A percentile compares a stretch with the other conserved stretches of the same genome.
These are phyloP conservation scores for Eucriotettix oculatus DNA, from an alignment of 2,888 invertebrate genomes.

Conservation along the genomic window DNA sequence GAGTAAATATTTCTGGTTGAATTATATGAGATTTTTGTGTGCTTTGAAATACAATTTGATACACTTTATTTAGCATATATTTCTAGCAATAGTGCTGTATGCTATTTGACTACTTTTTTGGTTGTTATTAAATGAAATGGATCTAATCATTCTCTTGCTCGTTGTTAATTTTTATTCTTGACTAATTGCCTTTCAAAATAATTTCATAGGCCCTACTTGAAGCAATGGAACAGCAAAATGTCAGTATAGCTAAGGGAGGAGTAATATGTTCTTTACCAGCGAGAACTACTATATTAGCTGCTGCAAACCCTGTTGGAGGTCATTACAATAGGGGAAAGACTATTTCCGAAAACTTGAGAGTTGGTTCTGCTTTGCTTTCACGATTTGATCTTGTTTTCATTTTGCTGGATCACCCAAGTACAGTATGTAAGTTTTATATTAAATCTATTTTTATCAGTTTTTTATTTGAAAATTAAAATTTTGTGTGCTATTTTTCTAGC, in stretches of 20 bases:
- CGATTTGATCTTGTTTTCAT: slow-evolving; percentile 89
- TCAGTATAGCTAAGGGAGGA: slow-evolving; percentile 83
- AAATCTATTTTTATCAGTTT: not conserved
- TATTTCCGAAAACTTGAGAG: slow-evolving; percentile 74
- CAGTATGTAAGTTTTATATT: slow-evolving; percentile 29
- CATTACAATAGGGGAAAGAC: slow-evolving; percentile 78
- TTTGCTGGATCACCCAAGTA: slow-evolving; percentile 70
- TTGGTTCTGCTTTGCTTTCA: slow-evolving; percentile 70
- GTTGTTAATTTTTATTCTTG: slow-evolving; percentile 11
- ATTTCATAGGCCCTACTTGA: slow-evolving; percentile 51
- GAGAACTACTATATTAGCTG: slow-evolving; percentile 72
- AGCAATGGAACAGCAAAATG: slow-evolving; percentile 86
- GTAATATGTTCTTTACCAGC: slow-evolving; percentile 71
- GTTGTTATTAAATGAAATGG: no score
- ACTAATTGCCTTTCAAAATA: slow-evolving; percentile 20
- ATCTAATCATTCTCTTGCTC: slow-evolving; percentile 18
- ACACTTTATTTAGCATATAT: no score
- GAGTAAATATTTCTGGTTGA: no score
- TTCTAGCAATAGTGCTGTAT: no score
- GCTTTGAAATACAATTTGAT: no score
- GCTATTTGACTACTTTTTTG: no score
- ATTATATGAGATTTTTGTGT: no score
- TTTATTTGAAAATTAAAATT: slow-evolving; percentile 2
- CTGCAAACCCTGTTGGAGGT: slow-evolving; percentile 82
- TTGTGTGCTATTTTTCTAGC: slow-evolving; percentile 28